A percentile compares a stretch with the other conserved stretches of the same genome.
Conservation (phyloP, 1,140 invertebrate species). For the Bombus ignitus region DNA sequence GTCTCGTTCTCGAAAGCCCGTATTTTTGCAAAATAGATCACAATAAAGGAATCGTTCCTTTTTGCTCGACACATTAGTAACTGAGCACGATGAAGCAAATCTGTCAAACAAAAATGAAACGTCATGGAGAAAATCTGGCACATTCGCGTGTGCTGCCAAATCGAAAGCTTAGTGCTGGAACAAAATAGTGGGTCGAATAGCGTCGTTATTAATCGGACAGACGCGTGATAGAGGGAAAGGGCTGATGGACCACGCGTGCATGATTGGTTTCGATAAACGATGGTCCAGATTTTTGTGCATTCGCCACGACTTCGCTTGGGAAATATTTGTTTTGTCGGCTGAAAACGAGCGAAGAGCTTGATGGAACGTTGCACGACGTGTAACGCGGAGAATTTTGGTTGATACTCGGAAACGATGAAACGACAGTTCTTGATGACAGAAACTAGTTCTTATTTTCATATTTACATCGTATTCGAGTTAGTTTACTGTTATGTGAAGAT, state of each 20-base stretch:
- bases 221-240: conserved; percentile 10
- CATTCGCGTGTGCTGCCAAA: neutral
- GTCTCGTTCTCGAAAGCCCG: neutral
- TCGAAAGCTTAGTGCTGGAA: conserved; percentile 2
- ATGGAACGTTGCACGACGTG: conserved; percentile 31
- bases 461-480: neutral
- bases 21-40: neutral
- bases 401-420: conserved; percentile 16
- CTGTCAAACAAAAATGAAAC: neutral
- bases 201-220: conserved; percentile 42
- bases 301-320: conserved; percentile 36
- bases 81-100: neutral
- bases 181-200: neutral
- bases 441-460: neutral
- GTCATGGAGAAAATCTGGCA: neutral
- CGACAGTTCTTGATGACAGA: neutral
- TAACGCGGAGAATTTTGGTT: conserved; percentile 33
- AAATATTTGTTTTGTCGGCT: conserved; percentile 61
- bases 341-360: neutral
- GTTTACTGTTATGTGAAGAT: neutral
- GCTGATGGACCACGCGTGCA: neutral
- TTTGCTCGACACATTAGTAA: neutral
- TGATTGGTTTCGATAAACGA: conserved; percentile 50
- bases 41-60: neutral
- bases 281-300: conserved; percentile 43